Evolutionary conservation across 2,888 invertebrate species (phyloP), one percentile per base, ranked within the genome.

Genomic region (Carabus problematicus): DNA sequence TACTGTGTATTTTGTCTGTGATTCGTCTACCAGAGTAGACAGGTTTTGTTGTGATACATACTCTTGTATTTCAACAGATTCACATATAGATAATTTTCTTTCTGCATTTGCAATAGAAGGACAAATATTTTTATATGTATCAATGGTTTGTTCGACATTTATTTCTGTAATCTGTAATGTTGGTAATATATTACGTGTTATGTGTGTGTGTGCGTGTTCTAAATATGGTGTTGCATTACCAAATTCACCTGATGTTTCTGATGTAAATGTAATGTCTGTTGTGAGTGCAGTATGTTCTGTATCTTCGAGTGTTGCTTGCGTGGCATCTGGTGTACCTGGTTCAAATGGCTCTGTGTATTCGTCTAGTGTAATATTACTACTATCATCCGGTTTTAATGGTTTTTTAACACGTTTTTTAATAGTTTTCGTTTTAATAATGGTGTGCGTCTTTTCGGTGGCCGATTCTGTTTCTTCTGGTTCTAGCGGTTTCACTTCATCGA

Each of bases 221-320:
- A 52, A 54, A 18, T 12, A n/a, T 39, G 40, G 60, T 60, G 40
- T 67, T 54, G 59, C 40, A 52, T 60, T 60, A 67, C 54, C 52
- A 60, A 67, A 67, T 49, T 67, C 67, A 67, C 67, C 67, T 67
- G 67, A 19, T 16, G 60, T 67, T 67, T 67, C 67, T 42, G 67
- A 49, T 52, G 67, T 67, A 49, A 49, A 60, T 60, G 67, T 45
- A 60, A 67, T 67, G 67, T 67, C 54, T 67, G 67, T 67, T 43
- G 60, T 52, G 52, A 67, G 67, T 67, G 67, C 16, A 67, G 42
- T 67, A 67, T 67, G 67, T 67, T 67, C 67, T 60, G 67, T 67
- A 67, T 41, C 67, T 60, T 67, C 60, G 41, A 42, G 52, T 60
- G 60, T 60, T 29, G 67, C 67, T 54, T 55, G 67, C 19, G 59